Evolutionary conservation across 2,888 invertebrate genomes (phyloP).

Genomic region (Drosophila mayaguana): DNA sequence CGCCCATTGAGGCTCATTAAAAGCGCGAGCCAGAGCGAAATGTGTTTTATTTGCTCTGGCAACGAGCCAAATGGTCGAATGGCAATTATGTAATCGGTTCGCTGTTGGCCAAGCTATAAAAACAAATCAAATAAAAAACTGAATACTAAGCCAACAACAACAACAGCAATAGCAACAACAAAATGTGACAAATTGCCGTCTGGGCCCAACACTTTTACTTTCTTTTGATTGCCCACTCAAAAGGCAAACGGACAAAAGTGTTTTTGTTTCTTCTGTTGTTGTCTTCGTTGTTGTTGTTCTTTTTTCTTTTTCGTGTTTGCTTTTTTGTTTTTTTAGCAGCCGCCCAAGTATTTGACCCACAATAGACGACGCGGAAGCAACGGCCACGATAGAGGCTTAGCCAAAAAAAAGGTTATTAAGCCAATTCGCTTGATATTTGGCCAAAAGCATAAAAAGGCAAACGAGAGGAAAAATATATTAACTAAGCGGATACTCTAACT

Average conservation of each 20-base stretch:
- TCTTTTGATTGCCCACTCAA: slow-evolving; percentile 64
- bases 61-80: slow-evolving; percentile 46
- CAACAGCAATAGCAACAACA: slow-evolving; percentile 33
- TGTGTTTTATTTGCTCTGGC: slow-evolving; percentile 62
- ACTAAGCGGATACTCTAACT: background rate
- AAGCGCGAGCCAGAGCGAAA: slow-evolving; percentile 51
- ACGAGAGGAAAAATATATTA: background rate
- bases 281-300: slow-evolving; percentile 17
- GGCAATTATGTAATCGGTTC: slow-evolving; percentile 68
- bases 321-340: slow-evolving; percentile 6
- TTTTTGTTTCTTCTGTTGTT: slow-evolving; percentile 40
- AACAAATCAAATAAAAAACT: slow-evolving; percentile 52
- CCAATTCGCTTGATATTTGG: slow-evolving; percentile 42
- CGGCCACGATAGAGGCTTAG: slow-evolving; percentile 35
- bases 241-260: slow-evolving; percentile 47
- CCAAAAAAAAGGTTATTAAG: slow-evolving; percentile 61
- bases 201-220: slow-evolving; percentile 70
- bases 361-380: slow-evolving; percentile 26
- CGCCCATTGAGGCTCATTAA: slow-evolving; percentile 53
- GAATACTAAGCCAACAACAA: slow-evolving; percentile 38
- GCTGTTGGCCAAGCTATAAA: slow-evolving; percentile 45
- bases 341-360: slow-evolving; percentile 39
- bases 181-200: slow-evolving; percentile 52
- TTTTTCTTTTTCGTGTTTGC: slow-evolving; percentile 24
- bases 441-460: slow-evolving; percentile 25